Conservation (phyloP, 2,113 vertebrate genomes). For the Marmota flaviventris region DNA sequence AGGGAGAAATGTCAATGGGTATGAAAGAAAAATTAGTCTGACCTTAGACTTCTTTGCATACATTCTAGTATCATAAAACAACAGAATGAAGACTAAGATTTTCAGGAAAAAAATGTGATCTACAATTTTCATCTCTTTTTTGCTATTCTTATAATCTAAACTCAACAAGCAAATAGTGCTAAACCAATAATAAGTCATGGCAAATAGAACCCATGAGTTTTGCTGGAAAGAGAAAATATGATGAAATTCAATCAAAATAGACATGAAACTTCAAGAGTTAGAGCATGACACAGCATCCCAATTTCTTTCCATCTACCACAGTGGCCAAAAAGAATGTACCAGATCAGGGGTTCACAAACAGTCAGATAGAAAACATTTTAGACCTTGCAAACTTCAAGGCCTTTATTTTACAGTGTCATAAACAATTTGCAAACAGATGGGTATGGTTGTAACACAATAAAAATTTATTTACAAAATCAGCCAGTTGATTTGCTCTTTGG, state of each 20-base stretch:
- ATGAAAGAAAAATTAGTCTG: not conserved
- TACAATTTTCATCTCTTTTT: not conserved
- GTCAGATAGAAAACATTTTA: not conserved
- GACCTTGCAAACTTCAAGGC: not conserved
- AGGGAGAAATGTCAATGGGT: not conserved
- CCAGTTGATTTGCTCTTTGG: not conserved
- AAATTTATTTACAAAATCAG: not conserved
- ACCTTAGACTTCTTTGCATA: not conserved
- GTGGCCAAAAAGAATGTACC: too few relatives aligned
- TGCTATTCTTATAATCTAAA: not conserved
- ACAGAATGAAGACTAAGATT: not conserved
- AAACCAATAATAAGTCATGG: not conserved
- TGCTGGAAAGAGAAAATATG: not conserved
- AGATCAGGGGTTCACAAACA: not conserved
- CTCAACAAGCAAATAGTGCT: not conserved
- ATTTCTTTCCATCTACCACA: not conserved
- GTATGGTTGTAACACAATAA: too few relatives aligned
- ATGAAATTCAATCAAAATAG: not conserved
- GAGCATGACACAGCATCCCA: not conserved
- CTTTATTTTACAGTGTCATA: not conserved
- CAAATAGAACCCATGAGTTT: not conserved
- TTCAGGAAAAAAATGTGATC: not conserved
- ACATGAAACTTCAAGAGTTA: not conserved
- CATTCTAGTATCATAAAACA: not conserved
- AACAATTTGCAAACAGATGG: not conserved